phyloP scores from a whole-genome alignment of 2,113 vertebrate genomes.

The Dascyllus trimaculatus region DNA sequence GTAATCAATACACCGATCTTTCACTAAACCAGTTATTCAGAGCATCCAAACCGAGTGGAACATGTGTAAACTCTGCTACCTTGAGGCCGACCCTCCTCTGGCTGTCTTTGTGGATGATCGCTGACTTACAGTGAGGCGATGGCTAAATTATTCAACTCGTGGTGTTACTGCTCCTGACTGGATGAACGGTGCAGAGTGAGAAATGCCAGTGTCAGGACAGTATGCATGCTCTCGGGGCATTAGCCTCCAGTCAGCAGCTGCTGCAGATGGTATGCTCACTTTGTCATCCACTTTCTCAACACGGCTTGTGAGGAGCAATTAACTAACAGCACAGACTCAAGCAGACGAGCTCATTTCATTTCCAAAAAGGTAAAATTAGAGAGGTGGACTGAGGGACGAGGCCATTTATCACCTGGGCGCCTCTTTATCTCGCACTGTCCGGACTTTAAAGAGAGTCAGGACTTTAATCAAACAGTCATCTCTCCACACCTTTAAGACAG shows the following conservation, averaged over 20 bases:
- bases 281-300: conserved; percentile 72
- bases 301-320: conserved; percentile 67
- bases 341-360: conserved; percentile 56
- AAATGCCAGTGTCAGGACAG: conserved; percentile 77
- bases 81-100: conserved; percentile 44
- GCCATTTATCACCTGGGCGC: conserved; percentile 53
- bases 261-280: conserved; percentile 79
- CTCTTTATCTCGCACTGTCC: conserved; percentile 49
- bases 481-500: conserved; percentile 36
- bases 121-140: conserved; percentile 50
- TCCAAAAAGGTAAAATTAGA: conserved; percentile 68
- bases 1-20: conserved; percentile 10
- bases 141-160: conserved; percentile 82
- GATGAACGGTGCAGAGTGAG: conserved; percentile 62
- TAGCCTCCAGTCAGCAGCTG: conserved; percentile 77
- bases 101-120: conserved; percentile 61
- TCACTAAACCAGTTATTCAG: not conserved
- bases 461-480: conserved; percentile 59
- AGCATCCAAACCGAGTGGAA: conserved; percentile 45
- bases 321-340: conserved; percentile 41
- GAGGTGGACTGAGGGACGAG: conserved; percentile 53
- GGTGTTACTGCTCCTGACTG: conserved; percentile 69
- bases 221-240: conserved; percentile 69
- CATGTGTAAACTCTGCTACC: conserved; percentile 63
- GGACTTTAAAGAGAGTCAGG: conserved; percentile 65